Base-by-base conservation (phyloP, 2,113 vertebrate species). In the Regulus satrapa region DNA sequence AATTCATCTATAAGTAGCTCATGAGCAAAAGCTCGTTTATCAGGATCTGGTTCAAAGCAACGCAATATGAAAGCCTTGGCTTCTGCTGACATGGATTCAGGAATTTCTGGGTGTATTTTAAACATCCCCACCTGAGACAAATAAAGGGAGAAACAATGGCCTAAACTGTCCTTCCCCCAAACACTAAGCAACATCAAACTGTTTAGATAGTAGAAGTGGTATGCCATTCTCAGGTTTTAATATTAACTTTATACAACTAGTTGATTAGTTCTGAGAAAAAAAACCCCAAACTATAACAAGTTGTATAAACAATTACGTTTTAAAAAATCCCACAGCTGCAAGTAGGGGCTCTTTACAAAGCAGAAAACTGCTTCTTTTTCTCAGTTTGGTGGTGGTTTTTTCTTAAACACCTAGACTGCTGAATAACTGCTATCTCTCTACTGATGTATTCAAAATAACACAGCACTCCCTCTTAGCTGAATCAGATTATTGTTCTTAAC, bases 21-120 rank as follows among this genome's bases (percentile, higher is more conserved):
- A 18, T 98, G 94, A 74, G 99, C 98, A 40, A 98, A 98, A 89
- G 99, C 98, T 17, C 99, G 98, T n/a, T 97, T 98, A 94, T 99
- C 98, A 4, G 99, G 99, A 92, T 99, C 99, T 4, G 99, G 99
- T 96, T 99, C 99, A 75, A 99, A 99, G 96, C 99, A 99, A 58
- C 98, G 98, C 86, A 99, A 25, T 93, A 99, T 99, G 93, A 99
- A 99, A 1, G 99, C 99, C 92, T 99, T 99, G 94, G 99, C 99
- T 97, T 99, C 99, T 56, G 95, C 93, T 1, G 99, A 99, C 99
- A 99, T 99, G 93, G 99, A 99, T 88, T 99, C 99, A 8, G 99
- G 99, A 94, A 99, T 99, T 98, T 99, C 99, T 2, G 99, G 99
- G 84, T 99, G 99, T 96, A 99, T 99, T 98, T 99, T 99, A 94